Conservation (phyloP, 2,888 invertebrate species). For the Acheta domesticus region DNA sequence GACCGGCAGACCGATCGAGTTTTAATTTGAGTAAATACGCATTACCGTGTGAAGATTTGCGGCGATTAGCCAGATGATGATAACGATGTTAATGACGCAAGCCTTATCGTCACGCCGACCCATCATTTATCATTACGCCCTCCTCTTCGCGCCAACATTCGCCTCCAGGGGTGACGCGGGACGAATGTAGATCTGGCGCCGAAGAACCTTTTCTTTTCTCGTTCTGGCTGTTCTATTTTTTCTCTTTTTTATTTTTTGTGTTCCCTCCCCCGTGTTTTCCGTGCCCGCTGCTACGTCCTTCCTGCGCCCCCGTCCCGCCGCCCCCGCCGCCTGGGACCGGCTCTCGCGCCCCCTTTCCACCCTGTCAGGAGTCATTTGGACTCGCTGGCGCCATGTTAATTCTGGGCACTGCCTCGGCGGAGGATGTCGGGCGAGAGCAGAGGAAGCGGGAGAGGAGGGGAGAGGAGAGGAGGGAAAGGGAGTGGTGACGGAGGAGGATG, state of each 20-base stretch:
- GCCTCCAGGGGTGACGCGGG: conserved; percentile 28
- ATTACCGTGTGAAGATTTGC: not conserved
- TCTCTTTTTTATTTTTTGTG: not conserved
- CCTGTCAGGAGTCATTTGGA: conserved; percentile 34
- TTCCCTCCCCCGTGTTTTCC: not conserved
- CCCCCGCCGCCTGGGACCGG: no score
- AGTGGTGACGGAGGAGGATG: not conserved
- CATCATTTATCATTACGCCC: conserved; percentile 31
- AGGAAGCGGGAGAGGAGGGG: not conserved
- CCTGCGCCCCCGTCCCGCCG: no score
- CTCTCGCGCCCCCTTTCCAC: not conserved
- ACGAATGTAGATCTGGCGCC: conserved; percentile 29
- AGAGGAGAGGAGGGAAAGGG: not conserved
- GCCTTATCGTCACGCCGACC: not conserved
- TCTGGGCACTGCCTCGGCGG: conserved; percentile 18
- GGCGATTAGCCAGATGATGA: conserved; percentile 21
- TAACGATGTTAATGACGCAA: conserved; percentile 21
- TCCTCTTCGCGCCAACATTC: conserved; percentile 22
- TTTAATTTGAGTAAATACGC: conserved; percentile 9
- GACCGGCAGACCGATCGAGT: not conserved
- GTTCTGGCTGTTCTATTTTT: not conserved
- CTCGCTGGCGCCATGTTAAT: conserved; percentile 33
- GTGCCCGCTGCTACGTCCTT: not conserved
- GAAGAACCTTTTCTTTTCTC: conserved; percentile 11
- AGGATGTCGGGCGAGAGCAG: not conserved